Evolutionary conservation across 2,888 invertebrate species (phyloP).

Genomic region (Lucinisca nassula): DNA sequence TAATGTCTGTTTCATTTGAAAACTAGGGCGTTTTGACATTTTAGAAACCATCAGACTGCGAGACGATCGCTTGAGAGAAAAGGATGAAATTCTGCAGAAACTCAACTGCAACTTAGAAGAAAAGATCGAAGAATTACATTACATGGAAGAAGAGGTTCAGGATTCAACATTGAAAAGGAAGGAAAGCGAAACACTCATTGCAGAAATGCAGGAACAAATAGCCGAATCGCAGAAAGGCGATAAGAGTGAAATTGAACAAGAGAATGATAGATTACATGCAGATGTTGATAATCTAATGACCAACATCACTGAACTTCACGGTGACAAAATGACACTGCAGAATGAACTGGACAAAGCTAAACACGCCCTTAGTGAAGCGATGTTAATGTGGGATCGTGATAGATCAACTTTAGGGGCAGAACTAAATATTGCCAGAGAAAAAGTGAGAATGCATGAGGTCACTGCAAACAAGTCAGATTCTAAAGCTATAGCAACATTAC

Average conservation of each 20-base stretch:
- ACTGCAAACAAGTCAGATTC: slow-evolving; percentile 72
- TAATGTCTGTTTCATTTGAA: not conserved
- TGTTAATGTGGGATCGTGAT: slow-evolving; percentile 80
- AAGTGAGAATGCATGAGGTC: slow-evolving; percentile 75
- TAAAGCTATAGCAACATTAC: slow-evolving; percentile 75
- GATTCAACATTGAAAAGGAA: slow-evolving; percentile 72
- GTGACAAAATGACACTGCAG: slow-evolving; percentile 76
- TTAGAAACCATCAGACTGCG: slow-evolving; percentile 77
- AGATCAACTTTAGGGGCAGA: slow-evolving; percentile 73
- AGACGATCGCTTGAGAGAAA: slow-evolving; percentile 85
- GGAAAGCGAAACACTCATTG: slow-evolving; percentile 76
- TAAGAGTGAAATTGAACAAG: slow-evolving; percentile 79
- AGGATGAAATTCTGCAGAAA: slow-evolving; percentile 83
- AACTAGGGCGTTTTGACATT: not conserved
- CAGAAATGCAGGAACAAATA: slow-evolving; percentile 72
- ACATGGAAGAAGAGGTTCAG: slow-evolving; percentile 80
- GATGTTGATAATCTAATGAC: slow-evolving; percentile 76
- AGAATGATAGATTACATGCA: slow-evolving; percentile 77
- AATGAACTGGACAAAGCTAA: slow-evolving; percentile 78
- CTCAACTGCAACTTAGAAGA: slow-evolving; percentile 78
- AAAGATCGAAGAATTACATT: slow-evolving; percentile 80
- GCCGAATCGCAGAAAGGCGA: slow-evolving; percentile 63
- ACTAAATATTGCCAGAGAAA: slow-evolving; percentile 74
- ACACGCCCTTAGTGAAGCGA: slow-evolving; percentile 77
- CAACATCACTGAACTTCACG: slow-evolving; percentile 79